Conservation (phyloP, 1,140 invertebrate genomes). For the Pemphigus obesinymphae region DNA sequence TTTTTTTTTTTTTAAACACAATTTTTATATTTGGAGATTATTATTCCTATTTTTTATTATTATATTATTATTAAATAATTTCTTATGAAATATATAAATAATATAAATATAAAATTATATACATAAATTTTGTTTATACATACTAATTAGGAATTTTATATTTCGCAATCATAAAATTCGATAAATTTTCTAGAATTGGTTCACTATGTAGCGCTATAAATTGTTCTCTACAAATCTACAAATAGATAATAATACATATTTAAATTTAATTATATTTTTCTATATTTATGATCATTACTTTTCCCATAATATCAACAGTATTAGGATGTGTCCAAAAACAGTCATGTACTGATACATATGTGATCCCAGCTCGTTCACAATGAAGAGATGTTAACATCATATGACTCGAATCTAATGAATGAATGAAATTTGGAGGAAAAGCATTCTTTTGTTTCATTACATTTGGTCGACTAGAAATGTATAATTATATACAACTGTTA, state of each 20-base stretch:
- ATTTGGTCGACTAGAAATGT: slow-evolving; percentile 60
- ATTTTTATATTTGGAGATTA: too few species aligned
- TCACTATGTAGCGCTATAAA: slow-evolving; percentile 91
- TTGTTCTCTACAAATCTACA: slow-evolving; percentile 86
- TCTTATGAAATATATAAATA: too few species aligned
- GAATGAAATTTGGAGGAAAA: slow-evolving; percentile 98
- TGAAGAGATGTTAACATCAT: slow-evolving; percentile 97
- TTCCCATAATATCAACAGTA: slow-evolving; percentile 84
- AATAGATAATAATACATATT: neutral
- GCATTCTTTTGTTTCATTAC: slow-evolving; percentile 92
- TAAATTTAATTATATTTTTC: neutral
- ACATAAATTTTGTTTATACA: slow-evolving; percentile 32
- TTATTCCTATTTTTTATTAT: too few species aligned
- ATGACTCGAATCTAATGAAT: slow-evolving; percentile 95
- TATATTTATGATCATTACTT: slow-evolving; percentile 55
- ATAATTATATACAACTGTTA: neutral
- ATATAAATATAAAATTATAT: neutral
- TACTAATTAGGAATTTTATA: slow-evolving; percentile 46
- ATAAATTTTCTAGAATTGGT: slow-evolving; percentile 86
- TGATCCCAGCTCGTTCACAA: slow-evolving; percentile 65
- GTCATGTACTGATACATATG: slow-evolving; percentile 95
- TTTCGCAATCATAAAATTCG: slow-evolving; percentile 62
- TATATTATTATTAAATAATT: too few species aligned
- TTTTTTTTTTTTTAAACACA: too few species aligned
- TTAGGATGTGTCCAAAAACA: slow-evolving; percentile 98